These are phyloP conservation scores for Procambarus virginalis DNA, from an alignment of 1,140 invertebrate species.

Conservation along the genomic window DNA sequence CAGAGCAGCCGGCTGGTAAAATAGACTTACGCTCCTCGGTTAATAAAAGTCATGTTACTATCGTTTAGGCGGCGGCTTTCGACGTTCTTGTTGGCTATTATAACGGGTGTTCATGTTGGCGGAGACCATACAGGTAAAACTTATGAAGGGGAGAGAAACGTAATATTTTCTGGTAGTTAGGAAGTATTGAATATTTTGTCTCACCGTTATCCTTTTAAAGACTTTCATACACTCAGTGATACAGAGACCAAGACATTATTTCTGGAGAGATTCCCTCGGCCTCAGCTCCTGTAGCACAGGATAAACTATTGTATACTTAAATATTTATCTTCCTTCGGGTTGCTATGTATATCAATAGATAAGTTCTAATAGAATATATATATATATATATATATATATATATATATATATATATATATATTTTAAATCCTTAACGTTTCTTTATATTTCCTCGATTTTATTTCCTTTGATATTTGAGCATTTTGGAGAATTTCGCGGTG, in stretches of 20 bases:
- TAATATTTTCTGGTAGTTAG: conserved; percentile 44
- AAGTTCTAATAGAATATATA: too few relatives aligned
- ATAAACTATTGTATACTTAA: too few relatives aligned
- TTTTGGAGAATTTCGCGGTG: too few relatives aligned
- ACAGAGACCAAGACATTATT: neutral
- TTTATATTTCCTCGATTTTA: too few relatives aligned
- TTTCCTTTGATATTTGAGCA: too few relatives aligned
- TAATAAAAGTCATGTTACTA: conserved; percentile 4
- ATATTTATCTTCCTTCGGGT: too few relatives aligned
- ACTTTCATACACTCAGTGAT: neutral
- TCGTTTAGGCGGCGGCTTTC: neutral
- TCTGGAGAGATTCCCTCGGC: neutral
- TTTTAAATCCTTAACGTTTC: too few relatives aligned
- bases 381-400: too few relatives aligned
- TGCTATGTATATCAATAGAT: too few relatives aligned
- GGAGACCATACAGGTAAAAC: conserved; percentile 2
- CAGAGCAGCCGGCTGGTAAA: neutral
- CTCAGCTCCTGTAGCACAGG: too few relatives aligned
- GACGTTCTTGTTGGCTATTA: neutral
- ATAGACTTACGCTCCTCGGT: neutral
- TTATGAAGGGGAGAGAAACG: conserved; percentile 11
- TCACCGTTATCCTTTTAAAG: neutral
- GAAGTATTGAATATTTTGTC: conserved; percentile 4
- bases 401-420: too few relatives aligned
- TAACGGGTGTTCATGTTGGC: conserved; percentile 14